phyloP scores from a whole-genome alignment of 1,140 invertebrate genomes.

The Papilio polyxenes region DNA sequence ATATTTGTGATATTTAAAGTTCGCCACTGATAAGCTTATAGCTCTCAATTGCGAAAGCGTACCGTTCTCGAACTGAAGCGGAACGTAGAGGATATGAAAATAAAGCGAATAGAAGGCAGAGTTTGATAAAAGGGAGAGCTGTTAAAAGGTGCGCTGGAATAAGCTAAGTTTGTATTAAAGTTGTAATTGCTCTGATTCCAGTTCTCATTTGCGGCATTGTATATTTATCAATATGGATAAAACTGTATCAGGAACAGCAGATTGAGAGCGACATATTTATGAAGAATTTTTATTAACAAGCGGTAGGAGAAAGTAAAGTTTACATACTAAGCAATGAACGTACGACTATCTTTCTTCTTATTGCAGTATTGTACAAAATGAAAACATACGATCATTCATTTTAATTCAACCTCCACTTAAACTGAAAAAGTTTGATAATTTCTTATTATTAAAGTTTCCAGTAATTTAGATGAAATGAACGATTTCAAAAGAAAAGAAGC shows the following conservation, averaged over 20 bases:
- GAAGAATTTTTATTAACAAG: background rate
- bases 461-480: conserved; percentile 42
- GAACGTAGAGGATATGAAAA: background rate
- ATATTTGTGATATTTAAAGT: conserved; percentile 8
- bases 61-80: background rate
- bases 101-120: background rate
- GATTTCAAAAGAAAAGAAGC: conserved; percentile 52
- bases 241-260: no score
- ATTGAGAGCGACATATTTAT: no score
- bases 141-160: background rate
- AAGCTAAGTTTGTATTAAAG: no score
- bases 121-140: background rate
- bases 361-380: background rate
- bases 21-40: background rate
- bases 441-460: conserved; percentile 36
- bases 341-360: background rate
- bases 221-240: no score
- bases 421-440: conserved; percentile 30
- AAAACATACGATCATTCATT: background rate
- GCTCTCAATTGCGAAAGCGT: background rate
- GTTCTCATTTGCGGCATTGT: no score
- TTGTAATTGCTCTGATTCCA: no score
- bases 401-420: conserved; percentile 13
- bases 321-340: background rate
- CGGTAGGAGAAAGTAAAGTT: background rate